These are phyloP conservation scores for Astropecten irregularis DNA, from an alignment of 53 echinoderm and acorn worm genomes.

Conservation along the genomic window DNA sequence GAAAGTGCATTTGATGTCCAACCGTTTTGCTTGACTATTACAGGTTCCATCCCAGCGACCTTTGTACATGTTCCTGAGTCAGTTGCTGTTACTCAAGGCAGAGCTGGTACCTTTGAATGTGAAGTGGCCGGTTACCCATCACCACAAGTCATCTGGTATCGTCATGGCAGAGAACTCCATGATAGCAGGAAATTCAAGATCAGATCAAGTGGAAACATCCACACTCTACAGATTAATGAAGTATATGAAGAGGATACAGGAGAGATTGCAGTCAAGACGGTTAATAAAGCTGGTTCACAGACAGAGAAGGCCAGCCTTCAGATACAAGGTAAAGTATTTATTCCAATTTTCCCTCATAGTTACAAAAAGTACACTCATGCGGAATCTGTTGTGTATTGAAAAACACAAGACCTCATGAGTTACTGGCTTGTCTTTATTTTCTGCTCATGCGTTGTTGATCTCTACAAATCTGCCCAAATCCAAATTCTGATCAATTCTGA, in stretches of 20 bases:
- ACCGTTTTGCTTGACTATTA: no score
- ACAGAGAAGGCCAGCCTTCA: slow-evolving; percentile 66
- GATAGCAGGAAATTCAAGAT: slow-evolving; percentile 86
- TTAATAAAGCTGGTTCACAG: slow-evolving; percentile 81
- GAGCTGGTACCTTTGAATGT: slow-evolving; percentile 71
- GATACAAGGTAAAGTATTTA: slow-evolving; percentile 68
- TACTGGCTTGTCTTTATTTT: no score
- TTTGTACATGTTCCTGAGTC: slow-evolving; percentile 69
- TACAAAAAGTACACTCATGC: no score
- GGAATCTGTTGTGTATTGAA: no score
- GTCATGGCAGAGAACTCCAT: slow-evolving; percentile 81
- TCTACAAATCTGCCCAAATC: no score
- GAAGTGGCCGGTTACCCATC: slow-evolving; percentile 88
- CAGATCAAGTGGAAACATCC: slow-evolving; percentile 77
- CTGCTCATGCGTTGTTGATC: no score
- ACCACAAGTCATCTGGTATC: slow-evolving; percentile 92
- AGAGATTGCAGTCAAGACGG: slow-evolving; percentile 80
- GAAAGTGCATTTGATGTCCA: no score
- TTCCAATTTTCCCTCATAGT: no score
- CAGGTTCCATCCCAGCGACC: slow-evolving; percentile 78
- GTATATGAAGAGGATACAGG: slow-evolving; percentile 93
- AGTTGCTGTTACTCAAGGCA: slow-evolving; percentile 74
- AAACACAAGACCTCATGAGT: no score
- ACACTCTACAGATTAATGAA: slow-evolving; percentile 83
- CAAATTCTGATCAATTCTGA: no score